Percentiles rank a stretch among this genome's conserved stretches.
Conservation (phyloP, 2,113 vertebrate genomes). For the Melanerpes aurifrons region DNA sequence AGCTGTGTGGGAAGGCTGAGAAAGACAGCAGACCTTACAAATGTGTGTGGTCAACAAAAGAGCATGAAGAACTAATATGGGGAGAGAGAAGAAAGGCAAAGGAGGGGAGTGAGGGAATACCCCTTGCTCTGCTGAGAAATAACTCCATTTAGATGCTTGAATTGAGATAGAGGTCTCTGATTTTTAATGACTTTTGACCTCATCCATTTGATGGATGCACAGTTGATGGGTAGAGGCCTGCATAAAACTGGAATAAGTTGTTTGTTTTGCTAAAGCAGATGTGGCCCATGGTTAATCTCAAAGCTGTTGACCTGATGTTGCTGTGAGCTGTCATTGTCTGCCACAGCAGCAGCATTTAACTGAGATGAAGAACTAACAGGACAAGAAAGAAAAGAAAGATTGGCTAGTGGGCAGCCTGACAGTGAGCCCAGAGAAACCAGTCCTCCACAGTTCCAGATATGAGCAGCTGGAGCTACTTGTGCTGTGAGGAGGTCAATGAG, state of each 20-base stretch:
- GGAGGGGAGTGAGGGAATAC: neutral
- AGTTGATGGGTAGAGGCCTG: neutral
- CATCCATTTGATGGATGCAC: neutral
- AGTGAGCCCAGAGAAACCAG: neutral
- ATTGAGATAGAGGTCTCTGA: neutral
- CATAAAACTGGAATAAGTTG: neutral
- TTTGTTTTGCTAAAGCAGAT: neutral
- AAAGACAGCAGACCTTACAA: neutral
- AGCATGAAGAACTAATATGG: neutral
- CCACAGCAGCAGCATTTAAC: neutral
- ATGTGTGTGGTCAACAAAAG: neutral
- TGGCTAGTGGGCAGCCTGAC: neutral
- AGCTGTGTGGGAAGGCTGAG: neutral
- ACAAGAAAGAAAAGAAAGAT: neutral
- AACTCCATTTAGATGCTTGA: neutral
- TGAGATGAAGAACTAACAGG: neutral
- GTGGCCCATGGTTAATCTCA: neutral
- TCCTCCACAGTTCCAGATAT: neutral
- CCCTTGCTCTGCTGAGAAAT: neutral
- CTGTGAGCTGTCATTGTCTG: neutral
- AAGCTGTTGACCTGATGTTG: neutral
- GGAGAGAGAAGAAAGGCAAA: neutral
- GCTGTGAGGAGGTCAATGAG: neutral
- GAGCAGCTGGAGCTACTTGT: neutral
- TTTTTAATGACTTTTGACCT: neutral